These are phyloP conservation scores for Axinella damicornis DNA, from an alignment of 37 sponge, comb jelly and placozoan species.

Conservation along the genomic window DNA sequence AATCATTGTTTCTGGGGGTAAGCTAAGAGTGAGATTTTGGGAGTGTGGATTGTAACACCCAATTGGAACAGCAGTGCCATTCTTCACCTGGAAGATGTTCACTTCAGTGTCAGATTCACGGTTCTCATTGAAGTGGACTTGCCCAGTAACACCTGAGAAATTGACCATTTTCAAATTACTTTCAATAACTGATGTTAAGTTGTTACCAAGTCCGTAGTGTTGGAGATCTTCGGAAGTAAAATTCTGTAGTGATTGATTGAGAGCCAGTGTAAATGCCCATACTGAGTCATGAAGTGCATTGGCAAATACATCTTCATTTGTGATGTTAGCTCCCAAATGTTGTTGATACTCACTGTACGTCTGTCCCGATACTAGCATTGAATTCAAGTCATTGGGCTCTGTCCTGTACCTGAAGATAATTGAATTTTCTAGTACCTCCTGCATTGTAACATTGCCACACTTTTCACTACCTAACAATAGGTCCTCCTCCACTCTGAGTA, in stretches of 20 bases:
- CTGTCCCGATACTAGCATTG: too few species aligned
- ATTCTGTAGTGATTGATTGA: slow-evolving; percentile 37
- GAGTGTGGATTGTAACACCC: neutral
- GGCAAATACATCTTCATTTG: neutral
- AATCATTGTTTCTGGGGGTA: neutral
- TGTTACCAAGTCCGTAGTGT: neutral
- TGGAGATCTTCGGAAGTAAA: neutral
- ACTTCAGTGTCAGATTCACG: neutral
- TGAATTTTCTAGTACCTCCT: slow-evolving; percentile 9
- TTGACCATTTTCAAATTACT: neutral
- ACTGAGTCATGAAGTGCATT: slow-evolving; percentile 49
- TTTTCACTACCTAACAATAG: neutral
- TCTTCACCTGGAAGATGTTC: slow-evolving; percentile 12
- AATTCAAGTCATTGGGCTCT: too few species aligned
- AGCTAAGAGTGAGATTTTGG: neutral
- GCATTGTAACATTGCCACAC: slow-evolving; percentile 11
- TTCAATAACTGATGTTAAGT: slow-evolving; percentile 22
- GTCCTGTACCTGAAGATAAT: neutral
- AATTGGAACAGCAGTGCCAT: neutral
- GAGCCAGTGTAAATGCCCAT: slow-evolving; percentile 47
- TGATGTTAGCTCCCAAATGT: neutral
- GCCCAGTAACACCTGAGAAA: slow-evolving; percentile 36
- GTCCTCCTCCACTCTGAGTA: neutral
- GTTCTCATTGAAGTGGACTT: slow-evolving; percentile 4
- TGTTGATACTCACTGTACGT: too few species aligned